Evolutionary conservation across 2,797 vertebrate species (phyloP).

Genomic region (Sebastolobus altivelis): DNA sequence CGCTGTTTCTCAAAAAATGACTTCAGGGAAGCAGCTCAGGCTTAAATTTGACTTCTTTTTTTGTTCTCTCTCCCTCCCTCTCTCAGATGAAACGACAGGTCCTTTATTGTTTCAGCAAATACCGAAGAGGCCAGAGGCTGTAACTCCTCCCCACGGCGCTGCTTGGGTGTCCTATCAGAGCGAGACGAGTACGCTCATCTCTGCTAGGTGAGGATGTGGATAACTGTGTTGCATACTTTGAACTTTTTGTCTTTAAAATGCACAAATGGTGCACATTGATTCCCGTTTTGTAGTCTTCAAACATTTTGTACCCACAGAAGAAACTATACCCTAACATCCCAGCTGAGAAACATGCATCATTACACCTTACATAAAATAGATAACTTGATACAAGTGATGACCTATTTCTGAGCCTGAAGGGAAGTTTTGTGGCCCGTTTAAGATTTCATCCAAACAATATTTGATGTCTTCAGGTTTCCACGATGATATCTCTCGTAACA

Average conservation of each 20-base stretch:
- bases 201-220: slow-evolving; percentile 31
- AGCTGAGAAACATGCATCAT: not conserved
- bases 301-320: not conserved
- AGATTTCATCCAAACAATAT: slow-evolving; percentile 28
- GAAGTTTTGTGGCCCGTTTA: not conserved
- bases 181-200: slow-evolving; percentile 53
- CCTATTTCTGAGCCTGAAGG: slow-evolving; percentile 34
- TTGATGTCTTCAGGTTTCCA: slow-evolving; percentile 26
- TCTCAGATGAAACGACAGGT: slow-evolving; percentile 74
- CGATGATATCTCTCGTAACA: not conserved
- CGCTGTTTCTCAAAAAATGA: slow-evolving; percentile 67
- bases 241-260: not conserved
- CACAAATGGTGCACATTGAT: not conserved
- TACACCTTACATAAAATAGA: slow-evolving; percentile 7
- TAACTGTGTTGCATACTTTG: not conserved
- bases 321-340: not conserved
- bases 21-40: slow-evolving; percentile 59
- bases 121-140: slow-evolving; percentile 72
- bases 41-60: slow-evolving; percentile 53
- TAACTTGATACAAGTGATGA: slow-evolving; percentile 27
- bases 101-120: slow-evolving; percentile 84
- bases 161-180: slow-evolving; percentile 70
- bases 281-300: not conserved
- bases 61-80: slow-evolving; percentile 6
- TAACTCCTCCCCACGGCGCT: slow-evolving; percentile 79